Conservation (phyloP, 2,888 invertebrate genomes). For the Sceliomorpha sp. region DNA sequence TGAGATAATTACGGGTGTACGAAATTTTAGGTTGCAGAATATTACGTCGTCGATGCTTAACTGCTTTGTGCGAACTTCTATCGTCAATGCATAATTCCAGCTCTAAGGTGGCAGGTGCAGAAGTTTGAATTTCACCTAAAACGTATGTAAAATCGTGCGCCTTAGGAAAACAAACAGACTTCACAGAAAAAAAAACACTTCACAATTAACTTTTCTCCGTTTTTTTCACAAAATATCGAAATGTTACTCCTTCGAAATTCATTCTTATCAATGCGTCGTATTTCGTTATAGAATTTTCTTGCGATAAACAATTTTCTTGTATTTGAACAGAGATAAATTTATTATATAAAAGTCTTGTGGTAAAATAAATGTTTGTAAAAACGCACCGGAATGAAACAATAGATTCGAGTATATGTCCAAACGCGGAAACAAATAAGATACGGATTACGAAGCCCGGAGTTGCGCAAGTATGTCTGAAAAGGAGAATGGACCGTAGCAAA, state of each 20-base stretch:
- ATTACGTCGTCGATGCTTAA: constrained; percentile 37
- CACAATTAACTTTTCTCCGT: too few species aligned
- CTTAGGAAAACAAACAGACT: constrained; percentile 9
- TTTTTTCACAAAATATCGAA: too few species aligned
- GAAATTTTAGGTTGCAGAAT: constrained; percentile 39
- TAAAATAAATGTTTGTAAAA: too few species aligned
- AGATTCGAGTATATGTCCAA: constrained; percentile 6
- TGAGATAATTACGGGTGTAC: constrained; percentile 38
- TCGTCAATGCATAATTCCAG: constrained; percentile 49
- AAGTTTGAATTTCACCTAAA: constrained; percentile 19
- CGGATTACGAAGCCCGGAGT: neutral
- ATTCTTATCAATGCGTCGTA: too few species aligned
- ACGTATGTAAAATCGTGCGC: constrained; percentile 13
- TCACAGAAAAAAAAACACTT: constrained; percentile 17
- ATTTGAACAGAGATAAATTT: too few species aligned
- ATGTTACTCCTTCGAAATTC: too few species aligned
- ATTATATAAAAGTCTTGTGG: too few species aligned
- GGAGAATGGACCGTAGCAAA: constrained; percentile 47
- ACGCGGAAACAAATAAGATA: constrained; percentile 27
- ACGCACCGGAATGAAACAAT: too few species aligned
- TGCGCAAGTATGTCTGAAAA: constrained; percentile 15
- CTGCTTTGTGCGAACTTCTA: constrained; percentile 39
- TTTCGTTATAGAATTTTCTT: too few species aligned
- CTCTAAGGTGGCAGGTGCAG: constrained; percentile 44
- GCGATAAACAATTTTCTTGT: too few species aligned